These are phyloP conservation scores for Conchocele bisecta DNA, from an alignment of 2,888 invertebrate species.

Conservation along the genomic window DNA sequence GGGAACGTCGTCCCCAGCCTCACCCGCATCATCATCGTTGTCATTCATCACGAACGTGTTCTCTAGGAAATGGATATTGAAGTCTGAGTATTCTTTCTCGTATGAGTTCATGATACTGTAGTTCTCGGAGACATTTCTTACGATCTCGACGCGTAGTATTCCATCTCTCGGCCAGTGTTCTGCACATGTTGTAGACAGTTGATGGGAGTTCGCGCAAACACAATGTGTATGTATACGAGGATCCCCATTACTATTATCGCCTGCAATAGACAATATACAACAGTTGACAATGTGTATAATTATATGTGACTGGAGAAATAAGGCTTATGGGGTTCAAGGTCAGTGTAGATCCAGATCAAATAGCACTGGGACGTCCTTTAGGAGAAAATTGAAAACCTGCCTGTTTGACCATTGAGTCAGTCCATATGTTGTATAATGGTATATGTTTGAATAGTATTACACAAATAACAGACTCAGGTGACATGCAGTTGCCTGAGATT, in stretches of 20 bases:
- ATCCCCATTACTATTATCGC: slow-evolving; percentile 94
- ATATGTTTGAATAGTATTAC: too few species aligned
- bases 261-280: slow-evolving; percentile 83
- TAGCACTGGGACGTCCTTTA: too few species aligned
- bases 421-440: too few species aligned
- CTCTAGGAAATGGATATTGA: slow-evolving; percentile 67
- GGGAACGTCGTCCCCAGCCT: slow-evolving; percentile 1
- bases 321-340: too few species aligned
- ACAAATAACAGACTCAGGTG: too few species aligned
- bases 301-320: too few species aligned
- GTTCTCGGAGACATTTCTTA: slow-evolving; percentile 85
- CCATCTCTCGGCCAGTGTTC: slow-evolving; percentile 97
- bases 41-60: too few species aligned
- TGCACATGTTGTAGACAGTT: slow-evolving; percentile 94
- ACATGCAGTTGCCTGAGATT: too few species aligned
- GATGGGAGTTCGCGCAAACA: slow-evolving; percentile 95
- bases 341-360: too few species aligned
- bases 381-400: too few species aligned
- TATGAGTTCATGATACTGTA: slow-evolving; percentile 92
- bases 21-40: slow-evolving; percentile 13
- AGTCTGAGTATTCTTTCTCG: slow-evolving; percentile 87
- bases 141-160: slow-evolving; percentile 94
- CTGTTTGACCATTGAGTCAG: too few species aligned
- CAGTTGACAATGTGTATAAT: too few species aligned
- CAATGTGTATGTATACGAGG: slow-evolving; percentile 96